Evolutionary conservation across 2,888 invertebrate genomes (phyloP), one percentile per base, ranked within the genome.

Genomic region (Caradrina kadenii): DNA sequence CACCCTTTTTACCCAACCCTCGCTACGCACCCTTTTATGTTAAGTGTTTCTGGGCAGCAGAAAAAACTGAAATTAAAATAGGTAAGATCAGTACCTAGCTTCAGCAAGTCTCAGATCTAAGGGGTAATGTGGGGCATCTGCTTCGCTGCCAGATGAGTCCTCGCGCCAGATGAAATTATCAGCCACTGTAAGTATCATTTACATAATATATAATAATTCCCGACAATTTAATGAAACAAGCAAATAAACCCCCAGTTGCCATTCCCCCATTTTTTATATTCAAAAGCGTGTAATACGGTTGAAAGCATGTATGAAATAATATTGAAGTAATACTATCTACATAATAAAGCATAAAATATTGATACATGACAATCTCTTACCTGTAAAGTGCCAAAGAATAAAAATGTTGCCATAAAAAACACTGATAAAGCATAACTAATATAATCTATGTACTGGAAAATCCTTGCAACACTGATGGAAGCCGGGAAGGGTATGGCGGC

Each of bases 71-170:
- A 45, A 15, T 15, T 45, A 45, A 17, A 45, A 45, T 19, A n/a
- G n/a, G 26, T 19, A 7, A n/a, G 11, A 21, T 48, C 81, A 84
- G n/a, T 81, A 96, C 96, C 96, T 95, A 21, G 96, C 96, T 79
- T 96, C 96, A 26, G 96, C 96, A 50, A 96, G 91, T 89, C 95
- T 91, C 73, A 96, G 85, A 67, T 96, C 96, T 55, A 96, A 83
- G 0, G 96, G 96, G 64, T 96, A 96, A 73, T 96, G 96, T 48
- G 95, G 96, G 0, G 96, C 88, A 35, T 96, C 96, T 0, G 93
- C 93, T 75, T 96, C 96, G 75, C 96, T 96, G 0, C 96, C 96
- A 0, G 96, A 96, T 0, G 96, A 96, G 62, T 96, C 96, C 64
- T 96, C 96, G 0, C 94, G 91, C 95, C 96, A 96, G 1, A 90